A percentile compares a stretch with the other conserved stretches of the same genome.
Evolutionary conservation across 2,888 invertebrate species (phyloP).

Genomic region (Theodoxus fluviatilis): DNA sequence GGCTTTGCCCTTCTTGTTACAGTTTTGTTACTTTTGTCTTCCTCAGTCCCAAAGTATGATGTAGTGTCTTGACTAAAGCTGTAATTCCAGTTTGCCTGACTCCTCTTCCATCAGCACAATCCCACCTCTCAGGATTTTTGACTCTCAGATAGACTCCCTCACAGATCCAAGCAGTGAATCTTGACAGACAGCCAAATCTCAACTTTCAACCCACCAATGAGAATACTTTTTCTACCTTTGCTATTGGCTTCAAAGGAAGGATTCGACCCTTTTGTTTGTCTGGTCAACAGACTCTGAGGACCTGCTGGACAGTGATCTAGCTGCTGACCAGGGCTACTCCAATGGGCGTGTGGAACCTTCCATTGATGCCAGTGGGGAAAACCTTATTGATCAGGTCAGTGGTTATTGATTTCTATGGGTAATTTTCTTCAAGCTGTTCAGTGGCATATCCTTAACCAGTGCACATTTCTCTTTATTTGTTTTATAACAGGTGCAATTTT

Average conservation of each 20-base stretch:
- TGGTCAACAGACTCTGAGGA: conserved; percentile 32
- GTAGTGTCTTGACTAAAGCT: no score
- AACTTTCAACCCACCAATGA: neutral
- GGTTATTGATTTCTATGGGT: neutral
- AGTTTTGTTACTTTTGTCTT: no score
- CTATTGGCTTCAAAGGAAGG: neutral
- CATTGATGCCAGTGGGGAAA: neutral
- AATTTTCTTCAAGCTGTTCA: neutral
- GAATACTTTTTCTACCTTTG: neutral
- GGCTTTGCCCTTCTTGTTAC: no score
- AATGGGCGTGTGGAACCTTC: conserved; percentile 10
- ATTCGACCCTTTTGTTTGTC: neutral
- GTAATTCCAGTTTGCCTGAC: no score
- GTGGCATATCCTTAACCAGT: neutral
- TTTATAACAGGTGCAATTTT: no score
- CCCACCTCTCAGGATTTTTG: no score
- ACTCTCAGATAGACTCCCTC: no score
- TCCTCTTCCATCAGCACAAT: no score
- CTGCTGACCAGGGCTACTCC: conserved; percentile 27
- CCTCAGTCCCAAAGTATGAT: no score
- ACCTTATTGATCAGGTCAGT: conserved; percentile 31
- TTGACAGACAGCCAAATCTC: neutral
- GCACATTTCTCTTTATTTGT: neutral
- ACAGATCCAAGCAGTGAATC: neutral
- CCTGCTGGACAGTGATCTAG: conserved; percentile 31